Base-by-base conservation (phyloP, 2,888 invertebrate species). In the Cryptosula pallasiana region DNA sequence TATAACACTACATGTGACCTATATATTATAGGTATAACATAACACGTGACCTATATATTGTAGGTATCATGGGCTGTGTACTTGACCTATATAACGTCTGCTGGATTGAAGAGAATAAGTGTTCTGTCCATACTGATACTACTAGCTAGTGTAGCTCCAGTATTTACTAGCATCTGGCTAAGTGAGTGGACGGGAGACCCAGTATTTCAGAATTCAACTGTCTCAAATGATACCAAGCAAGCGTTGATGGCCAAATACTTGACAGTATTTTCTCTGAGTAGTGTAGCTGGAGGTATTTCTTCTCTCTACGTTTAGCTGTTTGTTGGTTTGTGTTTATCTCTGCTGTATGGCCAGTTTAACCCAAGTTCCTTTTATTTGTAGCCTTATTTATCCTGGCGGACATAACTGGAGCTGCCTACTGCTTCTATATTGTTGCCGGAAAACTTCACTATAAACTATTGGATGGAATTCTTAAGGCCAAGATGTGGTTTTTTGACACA, bases 231-330 rank as follows among this genome's bases (percentile, higher is more conserved):
- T n/a, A 27, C 13, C 9, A 63, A 63, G 34, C 32, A 63, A 27
- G 34, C 32, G 9, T 9, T 16, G 13, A 63, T 63, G 63, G 9
- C 25, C 5, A 63, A 32, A n/a, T 63, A 63, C n/a, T 76, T 86
- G 9, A 79, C 78, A 23, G 79, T 84, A 58, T 86, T 86, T 74
- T 81, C 82, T 1, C 76, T 75, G 1, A 76, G 86, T 5, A 85
- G 86, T 25, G 73, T 82, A 73, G 79, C 78, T 25, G 84, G 85
- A 78, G 79, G 81, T 82, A 58, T 35, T 35, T 9, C 23, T 35
- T n/a, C 16, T n/a, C n/a, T n/a, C n/a, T n/a, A n/a, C n/a, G n/a
- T 20, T 45, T 45, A 13, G 9, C 45, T 45, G 9, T 45, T 5
- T 45, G 5, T 45, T 20, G 9, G 5, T 45, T 13, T 45, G 20